Conservation (phyloP, 2,113 vertebrate genomes). For the Mus spicilegus region DNA sequence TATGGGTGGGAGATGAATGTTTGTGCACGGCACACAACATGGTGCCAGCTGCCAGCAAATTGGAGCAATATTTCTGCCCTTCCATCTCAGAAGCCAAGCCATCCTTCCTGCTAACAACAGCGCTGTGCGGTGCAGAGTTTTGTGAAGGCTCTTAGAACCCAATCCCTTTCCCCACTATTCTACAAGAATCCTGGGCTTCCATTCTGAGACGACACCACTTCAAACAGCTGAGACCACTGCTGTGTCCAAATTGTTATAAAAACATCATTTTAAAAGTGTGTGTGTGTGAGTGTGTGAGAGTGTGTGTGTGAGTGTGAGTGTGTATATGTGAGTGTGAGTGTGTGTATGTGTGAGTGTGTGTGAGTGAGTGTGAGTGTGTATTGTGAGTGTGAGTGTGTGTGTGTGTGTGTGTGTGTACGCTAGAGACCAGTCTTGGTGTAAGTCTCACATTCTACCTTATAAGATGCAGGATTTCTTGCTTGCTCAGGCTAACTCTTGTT, state of each 20-base stretch:
- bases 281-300: neutral
- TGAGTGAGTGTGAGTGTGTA: neutral
- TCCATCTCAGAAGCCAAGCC: conserved; percentile 69
- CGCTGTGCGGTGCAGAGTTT: conserved; percentile 50
- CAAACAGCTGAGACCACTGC: neutral
- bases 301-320: neutral
- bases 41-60: conserved; percentile 79
- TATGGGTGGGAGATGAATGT: conserved; percentile 79
- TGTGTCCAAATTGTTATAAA: neutral
- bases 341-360: no score
- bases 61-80: conserved; percentile 75
- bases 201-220: neutral
- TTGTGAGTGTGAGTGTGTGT: neutral
- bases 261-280: neutral
- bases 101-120: conserved; percentile 73
- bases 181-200: neutral
- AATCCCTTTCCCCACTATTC: conserved; percentile 27
- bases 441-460: neutral
- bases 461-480: neutral
- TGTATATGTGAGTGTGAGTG: neutral
- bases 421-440: neutral
- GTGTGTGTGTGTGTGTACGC: neutral
- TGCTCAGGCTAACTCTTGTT: neutral
- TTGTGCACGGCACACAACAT: conserved; percentile 64
- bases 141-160: conserved; percentile 20